Percentiles rank a stretch among this genome's conserved stretches.
Conservation (phyloP, 2,113 vertebrate species). For the Amblyopsis rosae region DNA sequence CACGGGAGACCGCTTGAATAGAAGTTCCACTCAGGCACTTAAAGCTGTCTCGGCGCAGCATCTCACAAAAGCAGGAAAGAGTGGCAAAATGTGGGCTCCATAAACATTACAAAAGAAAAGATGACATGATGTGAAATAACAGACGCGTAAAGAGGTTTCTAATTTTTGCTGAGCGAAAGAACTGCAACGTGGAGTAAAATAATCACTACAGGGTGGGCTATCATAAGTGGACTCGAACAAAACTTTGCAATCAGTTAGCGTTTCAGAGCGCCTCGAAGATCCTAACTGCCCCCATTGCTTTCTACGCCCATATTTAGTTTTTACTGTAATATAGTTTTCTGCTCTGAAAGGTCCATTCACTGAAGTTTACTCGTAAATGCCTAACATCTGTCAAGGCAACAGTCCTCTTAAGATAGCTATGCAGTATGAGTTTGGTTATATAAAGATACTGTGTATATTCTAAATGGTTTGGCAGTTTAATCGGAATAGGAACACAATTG, state of each 20-base stretch:
- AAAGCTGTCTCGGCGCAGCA: constrained; percentile 67
- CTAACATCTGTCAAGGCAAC: neutral
- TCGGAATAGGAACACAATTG: too few relatives aligned
- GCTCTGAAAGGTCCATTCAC: constrained; percentile 40
- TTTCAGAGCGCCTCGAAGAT: constrained; percentile 31
- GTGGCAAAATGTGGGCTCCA: constrained; percentile 45
- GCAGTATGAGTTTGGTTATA: too few relatives aligned
- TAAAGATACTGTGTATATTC: too few relatives aligned
- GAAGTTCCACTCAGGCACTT: constrained; percentile 70
- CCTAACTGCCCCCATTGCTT: constrained; percentile 30
- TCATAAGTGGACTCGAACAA: constrained; percentile 43
- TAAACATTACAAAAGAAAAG: constrained; percentile 35
- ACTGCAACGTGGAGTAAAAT: constrained; percentile 48
- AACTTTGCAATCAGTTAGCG: constrained; percentile 49
- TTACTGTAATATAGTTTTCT: constrained; percentile 23
- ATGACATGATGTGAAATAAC: constrained; percentile 29
- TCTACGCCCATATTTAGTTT: too few relatives aligned
- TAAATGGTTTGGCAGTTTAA: too few relatives aligned
- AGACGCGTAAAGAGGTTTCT: constrained; percentile 48
- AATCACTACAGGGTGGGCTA: constrained; percentile 32
- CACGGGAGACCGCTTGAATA: constrained; percentile 71
- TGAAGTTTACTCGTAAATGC: neutral
- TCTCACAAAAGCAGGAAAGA: constrained; percentile 60
- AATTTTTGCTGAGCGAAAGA: constrained; percentile 53
- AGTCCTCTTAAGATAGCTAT: neutral